A percentile compares a stretch with the other conserved stretches of the same genome.
These are phyloP conservation scores for Tapirus terrestris DNA, from an alignment of 2,113 vertebrate species.

Conservation along the genomic window DNA sequence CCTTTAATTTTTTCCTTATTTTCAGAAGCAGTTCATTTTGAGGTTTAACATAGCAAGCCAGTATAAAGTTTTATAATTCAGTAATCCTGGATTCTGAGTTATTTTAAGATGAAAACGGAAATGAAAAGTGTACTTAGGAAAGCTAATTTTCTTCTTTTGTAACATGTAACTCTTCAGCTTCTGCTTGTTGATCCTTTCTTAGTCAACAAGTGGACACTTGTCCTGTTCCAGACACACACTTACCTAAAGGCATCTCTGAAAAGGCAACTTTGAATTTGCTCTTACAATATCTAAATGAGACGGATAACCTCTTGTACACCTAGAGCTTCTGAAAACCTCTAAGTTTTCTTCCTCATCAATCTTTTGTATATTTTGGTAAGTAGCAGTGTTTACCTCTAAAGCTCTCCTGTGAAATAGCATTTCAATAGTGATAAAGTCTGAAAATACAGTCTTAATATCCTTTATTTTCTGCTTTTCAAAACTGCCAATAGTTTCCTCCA, in stretches of 20 bases:
- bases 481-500: constrained; percentile 93
- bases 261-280: constrained; percentile 90
- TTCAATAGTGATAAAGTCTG: constrained; percentile 93
- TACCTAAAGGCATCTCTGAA: constrained; percentile 88
- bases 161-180: constrained; percentile 71
- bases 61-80: neutral
- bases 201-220: constrained; percentile 72
- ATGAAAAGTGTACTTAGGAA: neutral
- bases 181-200: constrained; percentile 77
- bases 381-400: constrained; percentile 91
- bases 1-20: neutral
- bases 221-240: constrained; percentile 83
- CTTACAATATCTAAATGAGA: constrained; percentile 91
- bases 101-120: neutral
- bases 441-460: constrained; percentile 93
- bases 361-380: constrained; percentile 91
- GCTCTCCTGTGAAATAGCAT: constrained; percentile 94
- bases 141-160: constrained; percentile 73
- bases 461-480: constrained; percentile 94
- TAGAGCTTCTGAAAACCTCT: constrained; percentile 92
- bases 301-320: constrained; percentile 90
- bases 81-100: neutral
- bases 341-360: constrained; percentile 93
- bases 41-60: constrained; percentile 36
- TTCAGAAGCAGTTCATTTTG: constrained; percentile 22